These are phyloP conservation scores for Cuculus canorus DNA, from an alignment of 2,797 vertebrate genomes.

Conservation along the genomic window DNA sequence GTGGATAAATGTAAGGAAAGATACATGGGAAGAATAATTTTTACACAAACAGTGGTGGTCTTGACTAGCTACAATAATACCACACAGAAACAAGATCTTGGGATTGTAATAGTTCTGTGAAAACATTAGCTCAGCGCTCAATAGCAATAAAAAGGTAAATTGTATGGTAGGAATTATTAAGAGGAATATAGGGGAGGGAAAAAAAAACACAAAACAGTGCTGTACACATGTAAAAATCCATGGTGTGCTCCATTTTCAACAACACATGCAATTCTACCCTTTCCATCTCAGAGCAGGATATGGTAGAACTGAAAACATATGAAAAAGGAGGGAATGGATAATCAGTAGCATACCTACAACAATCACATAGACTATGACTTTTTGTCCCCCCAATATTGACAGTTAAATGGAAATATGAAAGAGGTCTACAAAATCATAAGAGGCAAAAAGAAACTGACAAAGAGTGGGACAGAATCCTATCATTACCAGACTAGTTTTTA, in stretches of 20 bases:
- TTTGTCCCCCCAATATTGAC: not conserved
- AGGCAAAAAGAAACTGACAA: not conserved
- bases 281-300: not conserved
- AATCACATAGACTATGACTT: not conserved
- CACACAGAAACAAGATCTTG: not conserved
- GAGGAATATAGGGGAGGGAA: not conserved
- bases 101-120: not conserved
- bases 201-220: not conserved
- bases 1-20: not conserved
- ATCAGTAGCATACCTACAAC: not conserved
- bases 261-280: not conserved
- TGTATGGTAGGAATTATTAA: not conserved
- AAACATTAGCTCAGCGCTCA: not conserved
- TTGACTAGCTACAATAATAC: not conserved
- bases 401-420: not conserved
- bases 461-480: not conserved
- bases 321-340: not conserved
- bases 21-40: not conserved
- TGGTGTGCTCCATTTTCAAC: not conserved
- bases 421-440: not conserved
- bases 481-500: not conserved
- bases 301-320: not conserved
- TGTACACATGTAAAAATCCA: not conserved
- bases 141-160: constrained; percentile 16
- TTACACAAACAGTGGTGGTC: not conserved